A percentile compares a stretch with the other conserved stretches of the same genome.
Evolutionary conservation across 23 tunicate genomes (phyloP).

Genomic region (Trididemnum clinides): DNA sequence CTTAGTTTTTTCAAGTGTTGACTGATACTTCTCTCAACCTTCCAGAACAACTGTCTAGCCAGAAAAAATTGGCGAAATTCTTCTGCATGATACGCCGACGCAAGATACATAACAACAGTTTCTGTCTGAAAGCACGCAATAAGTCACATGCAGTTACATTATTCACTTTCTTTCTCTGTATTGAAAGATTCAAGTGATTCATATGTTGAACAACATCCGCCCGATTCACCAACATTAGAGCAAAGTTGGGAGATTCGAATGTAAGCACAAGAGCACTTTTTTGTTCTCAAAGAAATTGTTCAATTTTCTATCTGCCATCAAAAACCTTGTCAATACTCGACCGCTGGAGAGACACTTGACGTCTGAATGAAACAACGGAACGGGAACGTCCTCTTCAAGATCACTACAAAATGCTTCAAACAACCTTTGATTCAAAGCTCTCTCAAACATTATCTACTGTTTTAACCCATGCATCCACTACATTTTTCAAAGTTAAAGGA

Average conservation of each 20-base stretch:
- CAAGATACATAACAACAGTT: neutral
- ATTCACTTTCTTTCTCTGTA: neutral
- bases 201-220: neutral
- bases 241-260: neutral
- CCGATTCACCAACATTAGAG: neutral
- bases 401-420: too few relatives aligned
- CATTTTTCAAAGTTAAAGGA: too few relatives aligned
- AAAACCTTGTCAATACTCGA: neutral
- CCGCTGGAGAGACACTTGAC: neutral
- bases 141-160: neutral
- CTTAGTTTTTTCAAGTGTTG: neutral
- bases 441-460: too few relatives aligned
- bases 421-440: neutral
- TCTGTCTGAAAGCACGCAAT: too few relatives aligned
- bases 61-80: neutral
- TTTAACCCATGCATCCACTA: too few relatives aligned
- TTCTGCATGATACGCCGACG: neutral
- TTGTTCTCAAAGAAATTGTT: neutral
- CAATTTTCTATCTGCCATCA: neutral
- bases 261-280: neutral
- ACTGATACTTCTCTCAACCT: neutral
- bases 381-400: neutral
- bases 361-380: neutral
- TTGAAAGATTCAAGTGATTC: neutral
- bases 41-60: neutral